phyloP scores from a whole-genome alignment of 2,113 vertebrate species.

The Ariopsis seemanni region DNA sequence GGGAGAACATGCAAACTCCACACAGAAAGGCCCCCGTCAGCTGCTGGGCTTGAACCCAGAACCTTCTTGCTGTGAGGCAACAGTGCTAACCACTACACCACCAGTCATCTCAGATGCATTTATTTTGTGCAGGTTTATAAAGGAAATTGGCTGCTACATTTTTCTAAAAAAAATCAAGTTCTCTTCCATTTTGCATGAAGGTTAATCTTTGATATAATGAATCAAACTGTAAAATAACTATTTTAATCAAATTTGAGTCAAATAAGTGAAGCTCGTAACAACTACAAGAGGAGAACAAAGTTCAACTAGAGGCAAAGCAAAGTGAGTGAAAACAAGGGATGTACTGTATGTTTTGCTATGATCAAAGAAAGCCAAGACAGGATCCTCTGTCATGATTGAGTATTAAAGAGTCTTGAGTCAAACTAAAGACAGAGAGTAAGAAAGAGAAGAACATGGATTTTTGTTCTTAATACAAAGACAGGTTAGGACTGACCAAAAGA shows the following conservation, averaged over 20 bases:
- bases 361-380: slow-evolving; percentile 16
- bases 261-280: not conserved
- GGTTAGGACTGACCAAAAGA: not conserved
- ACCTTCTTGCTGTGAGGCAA: too few relatives aligned
- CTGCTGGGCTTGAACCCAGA: too few relatives aligned
- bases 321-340: not conserved
- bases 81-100: too few relatives aligned
- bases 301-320: not conserved
- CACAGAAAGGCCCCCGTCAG: too few relatives aligned
- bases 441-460: slow-evolving; percentile 1
- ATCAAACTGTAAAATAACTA: not conserved
- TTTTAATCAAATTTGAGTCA: not conserved
- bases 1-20: too few relatives aligned
- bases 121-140: not conserved
- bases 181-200: not conserved
- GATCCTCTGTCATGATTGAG: slow-evolving; percentile 1
- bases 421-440: not conserved
- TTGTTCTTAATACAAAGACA: not conserved
- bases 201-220: not conserved
- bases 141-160: not conserved
- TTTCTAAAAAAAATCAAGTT: not conserved
- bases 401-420: not conserved
- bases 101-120: not conserved
- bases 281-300: not conserved
- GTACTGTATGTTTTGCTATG: slow-evolving; percentile 11